phyloP scores from a whole-genome alignment of 2,888 invertebrate genomes.

The Phragmatobia fuliginosa region DNA sequence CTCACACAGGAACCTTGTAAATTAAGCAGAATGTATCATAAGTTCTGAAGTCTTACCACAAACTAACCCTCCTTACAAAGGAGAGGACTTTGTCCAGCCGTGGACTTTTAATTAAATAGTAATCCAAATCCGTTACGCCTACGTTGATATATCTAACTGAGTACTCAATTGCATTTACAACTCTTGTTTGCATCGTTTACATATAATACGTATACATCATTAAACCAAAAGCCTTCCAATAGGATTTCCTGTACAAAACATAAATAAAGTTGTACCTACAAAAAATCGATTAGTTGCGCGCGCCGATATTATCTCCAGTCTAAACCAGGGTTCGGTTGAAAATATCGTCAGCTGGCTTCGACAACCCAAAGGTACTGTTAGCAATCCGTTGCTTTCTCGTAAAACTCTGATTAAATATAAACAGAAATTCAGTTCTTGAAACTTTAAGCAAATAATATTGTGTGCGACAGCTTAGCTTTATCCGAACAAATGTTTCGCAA shows the following conservation, averaged over 20 bases:
- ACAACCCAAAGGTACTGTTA: slow-evolving; percentile 37
- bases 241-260: slow-evolving; percentile 2
- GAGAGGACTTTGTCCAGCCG: too few relatives aligned
- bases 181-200: not conserved
- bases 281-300: slow-evolving; percentile 82
- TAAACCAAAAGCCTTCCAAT: slow-evolving; percentile 1
- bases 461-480: not conserved
- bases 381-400: not conserved
- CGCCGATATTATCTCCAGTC: slow-evolving; percentile 60
- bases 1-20: too few relatives aligned
- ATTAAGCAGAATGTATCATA: too few relatives aligned
- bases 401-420: not conserved
- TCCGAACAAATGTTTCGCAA: not conserved
- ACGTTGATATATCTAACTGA: not conserved
- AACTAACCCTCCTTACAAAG: too few relatives aligned
- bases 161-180: not conserved
- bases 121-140: not conserved
- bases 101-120: not conserved
- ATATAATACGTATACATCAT: not conserved
- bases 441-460: not conserved
- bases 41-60: too few relatives aligned
- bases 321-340: slow-evolving; percentile 46
- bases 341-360: slow-evolving; percentile 71
- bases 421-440: not conserved
- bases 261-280: slow-evolving; percentile 52